A percentile compares a stretch with the other conserved stretches of the same genome.
Evolutionary conservation across 2,888 invertebrate genomes (phyloP).

Genomic region (Sceliomorpha sp.): DNA sequence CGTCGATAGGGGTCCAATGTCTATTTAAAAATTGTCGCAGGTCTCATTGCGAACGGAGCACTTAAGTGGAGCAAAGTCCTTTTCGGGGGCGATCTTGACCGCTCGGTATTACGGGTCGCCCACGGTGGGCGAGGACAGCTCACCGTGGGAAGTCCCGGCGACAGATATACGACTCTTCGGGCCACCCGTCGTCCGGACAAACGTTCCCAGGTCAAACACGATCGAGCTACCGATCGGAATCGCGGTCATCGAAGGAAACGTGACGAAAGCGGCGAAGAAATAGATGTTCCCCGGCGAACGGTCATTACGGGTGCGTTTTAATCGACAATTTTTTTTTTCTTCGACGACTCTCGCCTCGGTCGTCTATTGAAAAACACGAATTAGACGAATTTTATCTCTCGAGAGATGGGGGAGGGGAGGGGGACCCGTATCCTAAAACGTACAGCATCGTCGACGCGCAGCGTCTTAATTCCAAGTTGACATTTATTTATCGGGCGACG

Average conservation of each 20-base stretch:
- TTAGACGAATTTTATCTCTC: too few species aligned
- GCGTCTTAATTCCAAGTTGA: slow-evolving; percentile 59
- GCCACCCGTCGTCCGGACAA: slow-evolving; percentile 69
- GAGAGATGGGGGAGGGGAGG: too few species aligned
- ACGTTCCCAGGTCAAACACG: slow-evolving; percentile 48
- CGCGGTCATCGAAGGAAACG: slow-evolving; percentile 29
- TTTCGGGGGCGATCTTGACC: slow-evolving; percentile 63
- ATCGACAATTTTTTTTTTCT: too few species aligned
- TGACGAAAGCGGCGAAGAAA: slow-evolving; percentile 10
- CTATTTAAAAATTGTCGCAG: slow-evolving; percentile 18
- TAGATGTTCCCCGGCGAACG: slow-evolving; percentile 11
- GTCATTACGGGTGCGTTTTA: too few species aligned
- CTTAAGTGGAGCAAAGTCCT: slow-evolving; percentile 69
- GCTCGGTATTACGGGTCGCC: slow-evolving; percentile 67
- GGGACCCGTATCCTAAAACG: too few species aligned
- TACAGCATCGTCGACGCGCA: too few species aligned
- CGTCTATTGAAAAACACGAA: too few species aligned
- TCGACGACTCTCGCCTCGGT: too few species aligned
- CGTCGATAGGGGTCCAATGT: too few species aligned
- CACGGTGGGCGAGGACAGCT: slow-evolving; percentile 71
- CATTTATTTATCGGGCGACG: slow-evolving; percentile 79
- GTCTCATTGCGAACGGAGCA: slow-evolving; percentile 47
- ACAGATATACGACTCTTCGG: slow-evolving; percentile 72
- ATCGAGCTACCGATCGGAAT: slow-evolving; percentile 44
- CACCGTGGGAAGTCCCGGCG: slow-evolving; percentile 70